These are phyloP conservation scores for Proteles cristata DNA, from an alignment of 2,113 vertebrate species.

Conservation along the genomic window DNA sequence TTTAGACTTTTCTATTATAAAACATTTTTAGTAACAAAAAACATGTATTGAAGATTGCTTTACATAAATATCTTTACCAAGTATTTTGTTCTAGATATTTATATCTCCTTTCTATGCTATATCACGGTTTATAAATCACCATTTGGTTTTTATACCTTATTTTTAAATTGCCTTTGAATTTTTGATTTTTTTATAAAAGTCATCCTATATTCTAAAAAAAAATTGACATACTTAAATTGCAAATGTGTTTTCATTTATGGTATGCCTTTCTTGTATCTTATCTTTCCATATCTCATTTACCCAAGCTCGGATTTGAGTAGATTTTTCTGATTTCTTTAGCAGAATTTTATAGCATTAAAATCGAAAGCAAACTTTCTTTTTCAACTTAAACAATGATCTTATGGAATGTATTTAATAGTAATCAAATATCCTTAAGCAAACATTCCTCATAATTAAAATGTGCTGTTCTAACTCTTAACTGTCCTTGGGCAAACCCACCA, in stretches of 20 bases:
- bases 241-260: conserved; percentile 19
- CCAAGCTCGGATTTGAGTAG: not conserved
- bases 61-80: conserved; percentile 24
- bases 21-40: not conserved
- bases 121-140: not conserved
- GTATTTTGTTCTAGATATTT: conserved; percentile 44
- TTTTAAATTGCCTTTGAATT: conserved; percentile 35
- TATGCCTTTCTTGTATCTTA: not conserved
- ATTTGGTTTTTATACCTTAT: conserved; percentile 12
- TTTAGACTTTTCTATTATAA: not conserved
- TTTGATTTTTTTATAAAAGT: not conserved
- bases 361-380: conserved; percentile 38
- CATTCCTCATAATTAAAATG: conserved; percentile 27
- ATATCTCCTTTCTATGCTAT: not conserved
- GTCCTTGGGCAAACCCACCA: not conserved
- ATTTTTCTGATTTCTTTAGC: conserved; percentile 34
- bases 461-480: not conserved
- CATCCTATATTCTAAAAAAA: not conserved
- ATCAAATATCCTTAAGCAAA: conserved; percentile 42
- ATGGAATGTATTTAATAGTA: conserved; percentile 15
- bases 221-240: not conserved
- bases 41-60: not conserved
- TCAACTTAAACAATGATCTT: not conserved
- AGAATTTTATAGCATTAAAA: conserved; percentile 34
- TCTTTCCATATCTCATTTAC: conserved; percentile 16